A percentile compares a stretch with the other conserved stretches of the same genome.
Conservation (phyloP, 2,888 invertebrate genomes). For the Spatulosminthurus flaviceps region DNA sequence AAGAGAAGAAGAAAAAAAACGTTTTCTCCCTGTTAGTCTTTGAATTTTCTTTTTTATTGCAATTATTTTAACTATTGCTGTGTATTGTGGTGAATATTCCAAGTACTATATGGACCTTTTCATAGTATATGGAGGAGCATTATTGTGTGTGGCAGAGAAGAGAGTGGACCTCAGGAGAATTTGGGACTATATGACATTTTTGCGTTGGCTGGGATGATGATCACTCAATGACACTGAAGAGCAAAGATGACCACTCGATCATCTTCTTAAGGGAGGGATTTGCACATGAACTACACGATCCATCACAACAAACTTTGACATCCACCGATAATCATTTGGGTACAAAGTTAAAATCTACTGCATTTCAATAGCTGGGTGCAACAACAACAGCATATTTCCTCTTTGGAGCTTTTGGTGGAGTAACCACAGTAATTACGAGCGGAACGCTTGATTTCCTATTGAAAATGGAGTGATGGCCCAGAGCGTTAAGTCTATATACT, state of each 20-base stretch:
- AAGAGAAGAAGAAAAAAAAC: conserved; percentile 4
- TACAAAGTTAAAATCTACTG: conserved; percentile 16
- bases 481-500: conserved; percentile 42
- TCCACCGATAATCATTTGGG: conserved; percentile 25
- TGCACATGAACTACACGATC: conserved; percentile 49
- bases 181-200: conserved; percentile 23
- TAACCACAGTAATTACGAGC: conserved; percentile 41
- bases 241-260: conserved; percentile 47
- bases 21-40: background rate
- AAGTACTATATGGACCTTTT: background rate
- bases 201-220: conserved; percentile 24
- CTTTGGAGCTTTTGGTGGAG: conserved; percentile 19
- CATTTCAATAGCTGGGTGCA: conserved; percentile 29
- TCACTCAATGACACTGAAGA: conserved; percentile 48
- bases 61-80: background rate
- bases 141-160: background rate
- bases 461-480: conserved; percentile 47
- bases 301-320: conserved; percentile 54
- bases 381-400: conserved; percentile 31
- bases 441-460: conserved; percentile 47
- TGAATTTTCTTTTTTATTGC: conserved; percentile 20
- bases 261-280: conserved; percentile 41
- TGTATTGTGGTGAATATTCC: background rate
- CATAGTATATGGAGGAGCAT: background rate
- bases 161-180: background rate